Conservation (phyloP, 2,113 vertebrate species). For the Girardinichthys multiradiatus region DNA sequence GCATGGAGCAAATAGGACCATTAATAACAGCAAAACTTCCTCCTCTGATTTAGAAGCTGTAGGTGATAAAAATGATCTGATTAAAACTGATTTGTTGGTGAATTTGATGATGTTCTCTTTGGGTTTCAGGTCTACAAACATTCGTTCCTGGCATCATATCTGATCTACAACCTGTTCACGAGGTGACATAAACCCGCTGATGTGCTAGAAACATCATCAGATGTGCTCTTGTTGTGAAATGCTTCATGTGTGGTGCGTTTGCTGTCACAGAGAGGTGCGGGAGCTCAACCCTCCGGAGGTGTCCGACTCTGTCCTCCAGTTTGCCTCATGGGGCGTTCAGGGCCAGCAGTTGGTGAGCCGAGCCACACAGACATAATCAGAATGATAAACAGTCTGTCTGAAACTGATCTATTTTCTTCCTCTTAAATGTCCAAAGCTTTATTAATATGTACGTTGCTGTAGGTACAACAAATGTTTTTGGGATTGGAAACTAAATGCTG, state of each 20-base stretch:
- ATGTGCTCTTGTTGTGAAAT: neutral
- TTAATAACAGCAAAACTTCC: too few relatives aligned
- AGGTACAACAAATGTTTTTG: too few relatives aligned
- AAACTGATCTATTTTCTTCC: too few relatives aligned
- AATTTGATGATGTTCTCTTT: slow-evolving; percentile 1
- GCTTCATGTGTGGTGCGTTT: slow-evolving; percentile 15
- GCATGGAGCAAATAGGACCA: too few relatives aligned
- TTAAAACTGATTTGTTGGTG: too few relatives aligned
- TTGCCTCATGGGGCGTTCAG: slow-evolving; percentile 92
- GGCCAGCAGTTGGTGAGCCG: slow-evolving; percentile 93
- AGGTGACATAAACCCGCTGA: slow-evolving; percentile 54
- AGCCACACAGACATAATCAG: too few relatives aligned
- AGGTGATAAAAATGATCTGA: too few relatives aligned
- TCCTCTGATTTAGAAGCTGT: too few relatives aligned
- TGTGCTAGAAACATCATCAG: neutral
- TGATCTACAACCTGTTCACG: slow-evolving; percentile 78
- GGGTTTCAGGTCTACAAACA: slow-evolving; percentile 68
- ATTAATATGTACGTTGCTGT: too few relatives aligned
- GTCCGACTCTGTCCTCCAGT: slow-evolving; percentile 91
- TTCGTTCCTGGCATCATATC: slow-evolving; percentile 76
- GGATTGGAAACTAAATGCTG: too few relatives aligned
- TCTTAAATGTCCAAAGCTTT: too few relatives aligned
- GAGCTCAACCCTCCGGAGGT: slow-evolving; percentile 98
- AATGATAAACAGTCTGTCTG: too few relatives aligned
- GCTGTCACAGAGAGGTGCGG: slow-evolving; percentile 87